These are phyloP conservation scores for Pseudochromis fuscus DNA, from an alignment of 2,797 vertebrate species.

Conservation along the genomic window DNA sequence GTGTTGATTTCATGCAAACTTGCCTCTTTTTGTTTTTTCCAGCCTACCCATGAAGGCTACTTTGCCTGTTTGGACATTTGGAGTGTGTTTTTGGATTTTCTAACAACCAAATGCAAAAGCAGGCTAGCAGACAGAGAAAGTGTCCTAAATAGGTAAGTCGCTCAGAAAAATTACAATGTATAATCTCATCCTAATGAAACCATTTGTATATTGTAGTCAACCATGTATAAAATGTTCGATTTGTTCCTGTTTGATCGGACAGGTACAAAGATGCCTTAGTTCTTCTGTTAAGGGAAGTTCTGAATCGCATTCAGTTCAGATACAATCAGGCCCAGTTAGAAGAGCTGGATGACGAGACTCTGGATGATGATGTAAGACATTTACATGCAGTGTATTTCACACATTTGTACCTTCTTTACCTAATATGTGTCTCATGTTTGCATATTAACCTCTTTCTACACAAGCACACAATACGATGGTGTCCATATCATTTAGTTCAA, in stretches of 20 bases:
- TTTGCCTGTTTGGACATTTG: constrained; percentile 99
- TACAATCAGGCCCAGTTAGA: constrained; percentile 97
- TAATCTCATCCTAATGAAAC: background rate
- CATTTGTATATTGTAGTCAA: background rate
- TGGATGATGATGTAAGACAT: constrained; percentile 96
- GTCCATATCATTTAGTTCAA: constrained; percentile 1
- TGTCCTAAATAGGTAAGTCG: constrained; percentile 92
- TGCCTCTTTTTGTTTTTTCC: constrained; percentile 42
- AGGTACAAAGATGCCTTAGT: constrained; percentile 98
- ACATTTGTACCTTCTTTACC: background rate
- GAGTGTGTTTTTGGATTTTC: constrained; percentile 97
- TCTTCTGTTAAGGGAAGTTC: constrained; percentile 93
- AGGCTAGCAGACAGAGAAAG: constrained; percentile 94
- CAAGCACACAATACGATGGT: background rate
- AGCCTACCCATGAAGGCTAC: constrained; percentile 98
- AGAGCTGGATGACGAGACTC: constrained; percentile 96
- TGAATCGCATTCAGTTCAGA: constrained; percentile 97
- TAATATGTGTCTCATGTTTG: background rate
- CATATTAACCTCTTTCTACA: background rate
- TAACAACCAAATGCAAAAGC: constrained; percentile 97
- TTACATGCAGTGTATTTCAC: background rate
- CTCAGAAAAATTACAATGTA: background rate
- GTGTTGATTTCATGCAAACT: constrained; percentile 2
- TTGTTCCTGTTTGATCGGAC: constrained; percentile 21
- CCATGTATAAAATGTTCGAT: background rate